Evolutionary conservation across 1,140 invertebrate species (phyloP).

Genomic region (Xylocopa sonorina): DNA sequence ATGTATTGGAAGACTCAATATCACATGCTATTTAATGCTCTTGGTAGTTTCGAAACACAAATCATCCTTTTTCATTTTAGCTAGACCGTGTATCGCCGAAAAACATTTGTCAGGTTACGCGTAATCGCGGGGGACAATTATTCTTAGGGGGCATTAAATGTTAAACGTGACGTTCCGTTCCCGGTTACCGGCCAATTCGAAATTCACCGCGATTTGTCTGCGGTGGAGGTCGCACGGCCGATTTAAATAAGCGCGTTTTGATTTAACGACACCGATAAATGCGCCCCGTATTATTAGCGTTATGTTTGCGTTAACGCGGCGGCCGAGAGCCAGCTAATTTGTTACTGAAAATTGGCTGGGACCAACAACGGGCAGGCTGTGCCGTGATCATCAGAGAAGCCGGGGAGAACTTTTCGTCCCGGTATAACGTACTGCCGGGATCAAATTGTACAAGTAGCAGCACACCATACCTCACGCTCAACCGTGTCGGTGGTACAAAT

Average conservation of each 20-base stretch:
- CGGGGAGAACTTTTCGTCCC: slow-evolving; percentile 5
- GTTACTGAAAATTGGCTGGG: slow-evolving; percentile 25
- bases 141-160: slow-evolving; percentile 29
- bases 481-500: slow-evolving; percentile 9
- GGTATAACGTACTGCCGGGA: neutral
- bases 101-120: neutral
- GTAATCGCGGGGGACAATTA: slow-evolving; percentile 26
- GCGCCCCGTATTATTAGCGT: slow-evolving; percentile 18
- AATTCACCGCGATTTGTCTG: slow-evolving; percentile 49
- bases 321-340: slow-evolving; percentile 16
- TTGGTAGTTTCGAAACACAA: neutral
- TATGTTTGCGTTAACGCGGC: slow-evolving; percentile 34
- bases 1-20: too few relatives aligned
- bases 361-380: neutral
- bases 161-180: slow-evolving; percentile 8
- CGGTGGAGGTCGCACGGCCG: neutral
- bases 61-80: neutral
- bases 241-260: slow-evolving; percentile 52
- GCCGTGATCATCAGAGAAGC: neutral
- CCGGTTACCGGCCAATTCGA: slow-evolving; percentile 6
- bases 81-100: neutral
- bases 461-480: too few relatives aligned
- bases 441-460: slow-evolving; percentile 1
- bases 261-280: slow-evolving; percentile 51
- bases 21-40: neutral